Base-by-base conservation (phyloP, 2,888 invertebrate genomes). In the Artemia sp. region DNA sequence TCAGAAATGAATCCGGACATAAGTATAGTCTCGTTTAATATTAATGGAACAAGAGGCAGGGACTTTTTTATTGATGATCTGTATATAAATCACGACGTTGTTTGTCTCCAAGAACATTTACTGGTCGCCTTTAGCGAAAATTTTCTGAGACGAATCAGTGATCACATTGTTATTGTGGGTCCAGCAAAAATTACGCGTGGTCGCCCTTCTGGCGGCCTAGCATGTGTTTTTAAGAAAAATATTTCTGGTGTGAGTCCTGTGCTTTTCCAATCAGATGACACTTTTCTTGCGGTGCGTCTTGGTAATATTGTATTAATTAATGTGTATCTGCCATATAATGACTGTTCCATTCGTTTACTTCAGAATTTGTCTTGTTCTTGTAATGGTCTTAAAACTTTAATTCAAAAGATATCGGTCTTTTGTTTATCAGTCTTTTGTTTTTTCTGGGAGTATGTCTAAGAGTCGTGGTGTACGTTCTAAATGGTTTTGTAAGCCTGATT, bases 151-250 rank as follows among this genome's bases (percentile, higher is more conserved):
- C 58, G 58, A 53, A 53, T 12, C 58, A 53, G 14, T 53, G 58
- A 53, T 5, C 58, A 53, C 58, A 53, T 53, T 12, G 58, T 53
- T 14, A n/a, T 53, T 53, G 58, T 53, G 58, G 12, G 58, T 53
- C 58, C 58, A 53, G 58, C 58, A n/a, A 53, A 53, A 53, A 14
- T 53, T 53, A 53, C 58, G 58, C 58, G 58, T 53, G 58, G 58
- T 53, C 58, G 58, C 58, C 58, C 58, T 53, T 53, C 58, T 53
- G 58, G 58, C 58, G 58, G 58, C 5, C 14, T 53, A 53, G 58
- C 58, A n/a, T 53, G 58, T 53, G 58, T 14, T 12, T 53, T 53
- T 53, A 53, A 53, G 58, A 53, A 53, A 53, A 53, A 53, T 53
- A 53, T 53, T 14, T 14, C 58, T 53, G 58, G 58, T 53, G 58